Evolutionary conservation across 2,888 invertebrate species (phyloP).

Genomic region (Hirtodrosophila confusa): DNA sequence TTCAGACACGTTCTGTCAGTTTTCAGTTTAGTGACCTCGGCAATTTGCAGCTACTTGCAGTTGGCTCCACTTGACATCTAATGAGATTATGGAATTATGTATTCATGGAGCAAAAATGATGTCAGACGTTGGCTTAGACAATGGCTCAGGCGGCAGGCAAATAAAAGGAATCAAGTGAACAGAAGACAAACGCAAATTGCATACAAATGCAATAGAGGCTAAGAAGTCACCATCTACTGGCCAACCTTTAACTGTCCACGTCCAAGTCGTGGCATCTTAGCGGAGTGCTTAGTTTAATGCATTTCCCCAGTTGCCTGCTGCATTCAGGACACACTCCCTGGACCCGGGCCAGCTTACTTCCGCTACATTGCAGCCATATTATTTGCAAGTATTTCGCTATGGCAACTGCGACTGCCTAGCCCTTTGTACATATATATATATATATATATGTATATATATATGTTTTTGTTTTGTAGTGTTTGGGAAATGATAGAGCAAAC

Average conservation of each 20-base stretch:
- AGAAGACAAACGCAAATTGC: slow-evolving; percentile 66
- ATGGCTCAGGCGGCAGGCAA: slow-evolving; percentile 18
- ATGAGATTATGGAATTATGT: slow-evolving; percentile 79
- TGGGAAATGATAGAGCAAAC: slow-evolving; percentile 6
- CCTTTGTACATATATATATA: slow-evolving; percentile 19
- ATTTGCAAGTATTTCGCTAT: slow-evolving; percentile 70
- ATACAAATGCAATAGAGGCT: slow-evolving; percentile 59
- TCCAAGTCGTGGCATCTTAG: slow-evolving; percentile 53
- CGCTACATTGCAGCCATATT: slow-evolving; percentile 77
- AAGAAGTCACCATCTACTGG: neutral
- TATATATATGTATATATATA: slow-evolving; percentile 39
- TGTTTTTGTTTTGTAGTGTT: slow-evolving; percentile 4
- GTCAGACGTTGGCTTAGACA: slow-evolving; percentile 53
- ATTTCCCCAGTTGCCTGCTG: slow-evolving; percentile 49
- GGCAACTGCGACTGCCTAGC: slow-evolving; percentile 27
- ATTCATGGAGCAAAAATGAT: slow-evolving; percentile 74
- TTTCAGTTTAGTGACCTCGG: slow-evolving; percentile 3
- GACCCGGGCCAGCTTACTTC: slow-evolving; percentile 61
- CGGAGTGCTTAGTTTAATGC: slow-evolving; percentile 68
- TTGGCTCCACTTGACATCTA: slow-evolving; percentile 52
- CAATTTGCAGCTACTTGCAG: slow-evolving; percentile 53
- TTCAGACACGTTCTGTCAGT: neutral
- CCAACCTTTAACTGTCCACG: slow-evolving; percentile 41
- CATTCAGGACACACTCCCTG: slow-evolving; percentile 9
- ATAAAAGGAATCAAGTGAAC: slow-evolving; percentile 43